Evolutionary conservation across 2,113 vertebrate species (phyloP).

Genomic region (Suricata suricatta): DNA sequence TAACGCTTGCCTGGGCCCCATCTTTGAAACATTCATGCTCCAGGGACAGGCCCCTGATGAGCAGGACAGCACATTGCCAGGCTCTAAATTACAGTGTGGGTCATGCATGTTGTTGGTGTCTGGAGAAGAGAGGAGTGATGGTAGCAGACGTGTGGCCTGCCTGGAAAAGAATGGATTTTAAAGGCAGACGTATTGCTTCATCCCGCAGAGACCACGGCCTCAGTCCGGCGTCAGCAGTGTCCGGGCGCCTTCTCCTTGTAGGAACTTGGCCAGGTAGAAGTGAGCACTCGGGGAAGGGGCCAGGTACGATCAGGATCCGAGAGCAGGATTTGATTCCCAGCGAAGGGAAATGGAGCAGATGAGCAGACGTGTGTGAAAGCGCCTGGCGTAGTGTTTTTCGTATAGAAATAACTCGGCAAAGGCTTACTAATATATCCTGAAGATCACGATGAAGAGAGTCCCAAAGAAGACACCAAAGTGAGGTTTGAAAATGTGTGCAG

Average conservation of each 20-base stretch:
- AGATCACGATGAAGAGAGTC: neutral
- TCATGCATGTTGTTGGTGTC: neutral
- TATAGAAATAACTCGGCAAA: neutral
- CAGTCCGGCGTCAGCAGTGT: neutral
- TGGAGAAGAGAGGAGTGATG: neutral
- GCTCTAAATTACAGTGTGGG: neutral
- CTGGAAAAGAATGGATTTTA: neutral
- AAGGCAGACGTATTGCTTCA: neutral
- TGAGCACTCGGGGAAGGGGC: neutral
- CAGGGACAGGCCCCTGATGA: neutral
- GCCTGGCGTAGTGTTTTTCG: neutral
- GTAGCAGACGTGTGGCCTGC: neutral
- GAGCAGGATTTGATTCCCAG: neutral
- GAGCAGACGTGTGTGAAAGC: neutral
- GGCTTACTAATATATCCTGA: neutral
- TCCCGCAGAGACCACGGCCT: neutral
- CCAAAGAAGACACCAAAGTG: neutral
- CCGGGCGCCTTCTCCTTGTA: neutral
- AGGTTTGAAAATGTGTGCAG: neutral
- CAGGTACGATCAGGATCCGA: neutral
- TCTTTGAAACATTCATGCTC: neutral
- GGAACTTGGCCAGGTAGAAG: neutral
- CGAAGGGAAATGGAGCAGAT: neutral
- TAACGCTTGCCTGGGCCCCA: neutral
- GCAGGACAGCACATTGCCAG: neutral